Percentiles rank a stretch among this genome's conserved stretches.
Evolutionary conservation across 2,888 invertebrate species (phyloP).

Genomic region (Diaprepes abbreviatus): DNA sequence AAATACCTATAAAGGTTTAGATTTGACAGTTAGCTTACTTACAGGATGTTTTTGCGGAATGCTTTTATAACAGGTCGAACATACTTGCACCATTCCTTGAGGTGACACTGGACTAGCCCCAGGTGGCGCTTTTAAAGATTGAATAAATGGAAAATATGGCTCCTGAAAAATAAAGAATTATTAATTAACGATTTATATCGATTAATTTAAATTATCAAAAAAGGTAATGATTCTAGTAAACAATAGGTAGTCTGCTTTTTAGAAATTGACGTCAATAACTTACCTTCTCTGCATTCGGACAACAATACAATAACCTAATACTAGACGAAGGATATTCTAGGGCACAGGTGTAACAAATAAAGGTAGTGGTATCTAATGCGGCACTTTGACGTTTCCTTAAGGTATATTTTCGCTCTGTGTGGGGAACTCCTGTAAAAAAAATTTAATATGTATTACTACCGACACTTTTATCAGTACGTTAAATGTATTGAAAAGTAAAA

Average conservation of each 20-base stretch:
- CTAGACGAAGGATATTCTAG: slow-evolving; percentile 84
- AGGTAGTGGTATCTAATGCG: slow-evolving; percentile 76
- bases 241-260: too few species aligned
- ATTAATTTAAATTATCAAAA: too few species aligned
- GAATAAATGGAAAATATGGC: slow-evolving; percentile 92
- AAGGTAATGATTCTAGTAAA: too few species aligned
- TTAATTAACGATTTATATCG: too few species aligned
- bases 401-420: slow-evolving; percentile 84
- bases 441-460: too few species aligned
- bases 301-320: slow-evolving; percentile 86
- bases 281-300: slow-evolving; percentile 81
- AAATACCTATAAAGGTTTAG: too few species aligned
- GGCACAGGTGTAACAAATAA: slow-evolving; percentile 93
- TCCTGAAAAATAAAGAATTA: slow-evolving; percentile 70
- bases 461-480: too few species aligned
- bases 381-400: slow-evolving; percentile 82
- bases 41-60: slow-evolving; percentile 81
- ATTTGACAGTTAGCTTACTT: too few species aligned
- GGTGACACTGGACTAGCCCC: slow-evolving; percentile 92
- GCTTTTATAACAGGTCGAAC: slow-evolving; percentile 87
- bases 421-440: slow-evolving; percentile 74
- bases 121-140: slow-evolving; percentile 82
- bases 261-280: too few species aligned
- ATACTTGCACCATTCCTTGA: slow-evolving; percentile 92
- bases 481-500: too few species aligned